Percentiles rank a stretch among this genome's conserved stretches.
These are phyloP conservation scores for Alexandromys fortis DNA, from an alignment of 2,113 vertebrate species.

Conservation along the genomic window DNA sequence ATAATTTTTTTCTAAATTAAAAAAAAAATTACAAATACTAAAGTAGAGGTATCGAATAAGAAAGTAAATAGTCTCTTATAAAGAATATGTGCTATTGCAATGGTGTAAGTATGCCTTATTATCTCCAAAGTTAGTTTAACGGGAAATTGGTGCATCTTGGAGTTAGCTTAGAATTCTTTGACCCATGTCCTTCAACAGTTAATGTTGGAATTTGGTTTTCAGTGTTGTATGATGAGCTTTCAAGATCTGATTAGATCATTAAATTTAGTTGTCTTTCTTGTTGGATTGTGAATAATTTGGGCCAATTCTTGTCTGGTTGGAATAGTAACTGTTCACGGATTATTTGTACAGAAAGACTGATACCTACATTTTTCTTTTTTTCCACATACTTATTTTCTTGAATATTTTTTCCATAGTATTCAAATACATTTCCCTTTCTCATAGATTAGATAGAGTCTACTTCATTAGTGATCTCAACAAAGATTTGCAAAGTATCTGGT, in stretches of 20 bases:
- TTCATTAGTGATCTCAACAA: neutral
- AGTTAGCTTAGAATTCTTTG: too few species aligned
- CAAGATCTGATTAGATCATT: neutral
- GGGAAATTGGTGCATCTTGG: too few species aligned
- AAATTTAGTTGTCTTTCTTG: neutral
- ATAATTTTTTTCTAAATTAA: neutral
- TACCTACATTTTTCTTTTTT: neutral
- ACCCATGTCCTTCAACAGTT: too few species aligned
- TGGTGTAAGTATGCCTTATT: neutral
- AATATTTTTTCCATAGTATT: neutral
- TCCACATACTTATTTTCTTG: neutral
- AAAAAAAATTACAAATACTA: neutral
- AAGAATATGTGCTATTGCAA: neutral
- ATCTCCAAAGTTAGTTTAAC: neutral
- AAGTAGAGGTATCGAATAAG: neutral
- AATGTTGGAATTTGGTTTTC: neutral
- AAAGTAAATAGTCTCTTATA: neutral
- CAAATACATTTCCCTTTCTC: neutral
- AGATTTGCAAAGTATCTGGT: neutral
- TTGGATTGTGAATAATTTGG: neutral
- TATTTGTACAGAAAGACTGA: neutral
- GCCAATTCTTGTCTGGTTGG: neutral
- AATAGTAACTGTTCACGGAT: neutral
- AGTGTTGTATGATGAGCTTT: neutral
- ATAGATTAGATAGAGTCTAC: neutral